phyloP scores from a whole-genome alignment of 2,113 vertebrate genomes.

The Nothocercus julius region DNA sequence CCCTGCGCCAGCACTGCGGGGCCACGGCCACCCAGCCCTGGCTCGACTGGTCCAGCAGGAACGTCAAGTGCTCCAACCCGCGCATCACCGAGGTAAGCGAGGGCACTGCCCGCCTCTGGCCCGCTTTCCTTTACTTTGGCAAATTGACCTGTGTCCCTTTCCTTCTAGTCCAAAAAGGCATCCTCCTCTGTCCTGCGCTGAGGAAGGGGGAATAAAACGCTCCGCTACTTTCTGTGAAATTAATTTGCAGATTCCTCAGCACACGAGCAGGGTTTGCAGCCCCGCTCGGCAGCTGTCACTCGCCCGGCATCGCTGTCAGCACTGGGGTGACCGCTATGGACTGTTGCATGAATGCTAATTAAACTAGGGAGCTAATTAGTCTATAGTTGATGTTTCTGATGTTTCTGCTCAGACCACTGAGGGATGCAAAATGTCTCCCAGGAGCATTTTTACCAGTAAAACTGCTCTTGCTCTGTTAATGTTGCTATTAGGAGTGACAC shows the following conservation, averaged over 20 bases:
- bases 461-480: not conserved
- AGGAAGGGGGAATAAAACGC: not conserved
- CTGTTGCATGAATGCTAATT: conserved; percentile 77
- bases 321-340: conserved; percentile 41
- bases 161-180: not conserved
- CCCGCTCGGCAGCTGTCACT: not conserved
- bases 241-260: not conserved
- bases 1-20: conserved; percentile 87
- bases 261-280: not conserved
- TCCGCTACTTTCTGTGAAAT: not conserved
- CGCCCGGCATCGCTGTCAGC: not conserved
- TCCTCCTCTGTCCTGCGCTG: rapidly evolving
- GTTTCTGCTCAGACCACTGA: conserved; percentile 40
- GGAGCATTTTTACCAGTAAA: conserved; percentile 13
- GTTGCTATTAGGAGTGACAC: not conserved
- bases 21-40: conserved; percentile 83
- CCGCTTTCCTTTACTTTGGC: not conserved
- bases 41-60: conserved; percentile 90
- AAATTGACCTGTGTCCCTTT: rapidly evolving
- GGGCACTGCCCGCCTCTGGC: rapidly evolving
- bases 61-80: conserved; percentile 97
- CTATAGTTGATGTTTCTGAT: conserved; percentile 79
- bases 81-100: conserved; percentile 93
- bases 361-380: conserved; percentile 81
- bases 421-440: conserved; percentile 43